Conservation (phyloP, 53 echinoderm and acorn worm genomes). For the Mesocentrotus franciscanus region DNA sequence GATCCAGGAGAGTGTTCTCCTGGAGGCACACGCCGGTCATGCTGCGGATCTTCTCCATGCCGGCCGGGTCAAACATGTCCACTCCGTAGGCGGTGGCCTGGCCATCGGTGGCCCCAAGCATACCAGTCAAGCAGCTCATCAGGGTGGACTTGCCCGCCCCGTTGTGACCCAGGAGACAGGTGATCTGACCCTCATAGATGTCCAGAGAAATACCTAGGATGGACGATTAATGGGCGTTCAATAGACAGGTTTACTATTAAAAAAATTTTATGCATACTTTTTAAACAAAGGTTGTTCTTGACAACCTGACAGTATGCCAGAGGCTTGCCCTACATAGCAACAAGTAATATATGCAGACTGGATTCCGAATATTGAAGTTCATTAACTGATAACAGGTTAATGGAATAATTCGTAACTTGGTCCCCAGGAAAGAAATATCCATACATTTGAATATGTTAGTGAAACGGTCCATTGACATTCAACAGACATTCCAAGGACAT, state of each 20-base stretch:
- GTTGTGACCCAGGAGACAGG: slow-evolving; percentile 84
- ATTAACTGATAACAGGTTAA: too few relatives aligned
- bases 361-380: too few relatives aligned
- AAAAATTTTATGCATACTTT: background rate
- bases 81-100: slow-evolving; percentile 74
- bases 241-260: background rate
- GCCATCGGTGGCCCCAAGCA: slow-evolving; percentile 70
- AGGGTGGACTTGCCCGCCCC: slow-evolving; percentile 88
- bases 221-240: background rate
- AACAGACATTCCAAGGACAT: background rate
- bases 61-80: slow-evolving; percentile 68
- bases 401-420: too few relatives aligned
- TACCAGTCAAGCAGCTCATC: slow-evolving; percentile 77
- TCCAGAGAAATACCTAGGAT: slow-evolving; percentile 76
- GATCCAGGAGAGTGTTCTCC: slow-evolving; percentile 81
- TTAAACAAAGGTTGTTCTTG: too few relatives aligned
- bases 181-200: slow-evolving; percentile 88
- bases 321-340: too few relatives aligned
- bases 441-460: too few relatives aligned
- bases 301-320: too few relatives aligned
- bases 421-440: too few relatives aligned
- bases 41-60: slow-evolving; percentile 69
- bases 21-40: slow-evolving; percentile 83
- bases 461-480: background rate
- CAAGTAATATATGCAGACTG: too few relatives aligned